Evolutionary conservation across 2,113 vertebrate genomes (phyloP).

Genomic region (Rhea americana): DNA sequence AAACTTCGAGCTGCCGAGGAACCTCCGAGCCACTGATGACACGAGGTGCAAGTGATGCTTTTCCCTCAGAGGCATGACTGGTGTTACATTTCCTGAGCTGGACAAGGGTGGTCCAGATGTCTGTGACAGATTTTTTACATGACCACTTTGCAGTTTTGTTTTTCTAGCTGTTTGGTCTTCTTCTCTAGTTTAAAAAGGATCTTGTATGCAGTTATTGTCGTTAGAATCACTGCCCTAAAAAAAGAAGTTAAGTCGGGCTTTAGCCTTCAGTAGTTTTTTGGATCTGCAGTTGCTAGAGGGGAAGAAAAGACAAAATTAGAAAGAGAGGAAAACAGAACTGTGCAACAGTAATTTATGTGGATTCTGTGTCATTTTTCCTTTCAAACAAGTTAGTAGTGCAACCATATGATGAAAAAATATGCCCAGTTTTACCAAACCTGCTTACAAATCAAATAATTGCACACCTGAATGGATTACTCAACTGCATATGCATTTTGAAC

Average conservation of each 20-base stretch:
- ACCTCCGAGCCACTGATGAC: constrained; percentile 4
- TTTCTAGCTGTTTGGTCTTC: constrained; percentile 56
- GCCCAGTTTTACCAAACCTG: constrained; percentile 22
- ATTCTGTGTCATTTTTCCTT: constrained; percentile 15
- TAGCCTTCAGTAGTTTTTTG: neutral
- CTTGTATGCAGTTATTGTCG: neutral
- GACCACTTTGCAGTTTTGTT: constrained; percentile 45
- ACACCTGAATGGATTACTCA: constrained; percentile 2
- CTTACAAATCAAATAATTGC: constrained; percentile 33
- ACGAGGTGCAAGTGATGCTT: constrained; percentile 47
- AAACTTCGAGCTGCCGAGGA: neutral
- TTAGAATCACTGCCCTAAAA: constrained; percentile 27
- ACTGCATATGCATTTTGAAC: neutral
- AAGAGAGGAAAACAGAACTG: neutral
- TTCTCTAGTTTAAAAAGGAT: neutral
- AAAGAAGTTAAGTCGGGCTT: neutral
- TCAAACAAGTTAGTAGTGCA: neutral
- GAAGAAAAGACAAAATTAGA: constrained; percentile 34
- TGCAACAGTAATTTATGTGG: constrained; percentile 12
- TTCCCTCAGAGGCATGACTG: neutral
- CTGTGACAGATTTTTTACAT: constrained; percentile 38
- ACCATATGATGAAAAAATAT: constrained; percentile 17
- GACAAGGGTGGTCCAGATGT: constrained; percentile 59
- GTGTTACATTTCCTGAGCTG: constrained; percentile 40
- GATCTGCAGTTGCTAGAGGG: constrained; percentile 11